Conservation (phyloP, 1,140 invertebrate genomes). For the Euborellia annulipes region DNA sequence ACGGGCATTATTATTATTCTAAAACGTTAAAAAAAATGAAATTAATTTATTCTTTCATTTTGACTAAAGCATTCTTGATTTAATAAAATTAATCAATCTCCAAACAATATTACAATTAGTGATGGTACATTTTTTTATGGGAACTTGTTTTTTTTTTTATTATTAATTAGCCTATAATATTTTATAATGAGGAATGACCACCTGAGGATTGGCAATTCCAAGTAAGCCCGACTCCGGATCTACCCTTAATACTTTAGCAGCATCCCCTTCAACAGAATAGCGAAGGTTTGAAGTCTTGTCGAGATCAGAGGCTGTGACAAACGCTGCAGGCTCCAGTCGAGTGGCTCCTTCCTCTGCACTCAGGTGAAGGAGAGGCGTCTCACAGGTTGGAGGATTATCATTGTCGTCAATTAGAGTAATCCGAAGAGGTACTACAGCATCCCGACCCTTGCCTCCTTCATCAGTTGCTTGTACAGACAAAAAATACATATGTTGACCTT, state of each 20-base stretch:
- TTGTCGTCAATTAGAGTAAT: constrained; percentile 68
- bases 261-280: too few species aligned
- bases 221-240: too few species aligned
- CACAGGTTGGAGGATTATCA: constrained; percentile 69
- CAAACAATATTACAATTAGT: too few species aligned
- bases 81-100: constrained; percentile 2
- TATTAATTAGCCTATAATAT: too few species aligned
- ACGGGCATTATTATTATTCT: too few species aligned
- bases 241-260: too few species aligned
- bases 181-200: too few species aligned
- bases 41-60: not conserved
- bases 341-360: constrained; percentile 69
- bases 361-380: constrained; percentile 50
- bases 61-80: not conserved
- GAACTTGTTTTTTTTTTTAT: not conserved
- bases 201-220: too few species aligned
- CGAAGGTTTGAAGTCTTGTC: too few species aligned
- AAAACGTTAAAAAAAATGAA: not conserved
- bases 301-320: too few species aligned
- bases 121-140: not conserved
- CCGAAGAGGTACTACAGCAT: constrained; percentile 56
- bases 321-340: constrained; percentile 55
- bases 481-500: constrained; percentile 65
- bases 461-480: constrained; percentile 60
- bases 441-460: constrained; percentile 59